Evolutionary conservation across 92 coral and sea anemone species (phyloP), one percentile per base, ranked within the genome.

Genomic region (Meandrina meandrites): DNA sequence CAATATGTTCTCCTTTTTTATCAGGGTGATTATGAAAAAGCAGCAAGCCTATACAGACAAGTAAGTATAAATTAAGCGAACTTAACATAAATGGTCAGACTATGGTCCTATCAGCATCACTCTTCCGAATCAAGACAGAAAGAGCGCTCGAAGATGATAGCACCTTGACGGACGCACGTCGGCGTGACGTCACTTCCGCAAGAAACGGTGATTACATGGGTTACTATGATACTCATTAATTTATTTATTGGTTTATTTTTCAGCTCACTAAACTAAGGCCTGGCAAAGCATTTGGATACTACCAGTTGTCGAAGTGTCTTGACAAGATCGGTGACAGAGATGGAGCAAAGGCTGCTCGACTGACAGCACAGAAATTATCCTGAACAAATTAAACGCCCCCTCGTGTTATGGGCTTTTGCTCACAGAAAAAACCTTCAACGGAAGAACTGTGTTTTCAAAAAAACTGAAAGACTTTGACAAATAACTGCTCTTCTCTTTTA

Each of bases 271-370:
- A 16, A 28, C 50, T 60, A 12, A 80, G 74, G 47, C 74, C 84
- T 3, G 84, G 60, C 84, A 80, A 80, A 40, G 24, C 71, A 58
- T 80, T 80, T 27, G 84, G 84, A 13, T 62, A 21, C 28, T 37
- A 80, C 74, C 56, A 62, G 73, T 24, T 80, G 32, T 73, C 74
- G 5, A 60, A 60, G 35, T 37, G 84, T 34, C 74, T 80, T n/a
- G 73, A 80, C 12, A 62, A 5, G 42, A 35, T 58, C 51, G 84
- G 84, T 37, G 84, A 80, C 74, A 36, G 60, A 80, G 72, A 80
- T 22, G 84, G 84, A 22, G 84, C 73, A 10, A 58, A 24, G 7
- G 37, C 53, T 22, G 73, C 74, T 5, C 64, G 53, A 60, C 34
- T 1, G 11, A 80, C 48, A 62, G 72, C 54, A 16, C 36, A 80